These are phyloP conservation scores for Serranus cabrilla DNA, from an alignment of 2,797 vertebrate species.

Conservation along the genomic window DNA sequence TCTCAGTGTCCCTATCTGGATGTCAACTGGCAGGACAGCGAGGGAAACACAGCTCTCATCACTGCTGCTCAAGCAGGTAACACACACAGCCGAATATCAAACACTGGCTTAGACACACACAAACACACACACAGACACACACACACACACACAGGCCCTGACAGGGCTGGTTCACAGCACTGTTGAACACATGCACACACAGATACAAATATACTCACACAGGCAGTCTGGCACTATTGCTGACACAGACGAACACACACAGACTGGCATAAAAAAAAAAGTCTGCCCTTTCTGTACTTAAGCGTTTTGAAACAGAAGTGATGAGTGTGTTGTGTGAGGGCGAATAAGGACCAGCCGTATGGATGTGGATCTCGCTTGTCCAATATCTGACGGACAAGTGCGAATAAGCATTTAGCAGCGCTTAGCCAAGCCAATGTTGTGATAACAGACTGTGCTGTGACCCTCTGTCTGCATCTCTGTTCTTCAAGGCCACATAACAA, in stretches of 20 bases:
- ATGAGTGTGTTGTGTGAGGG: conserved; percentile 21
- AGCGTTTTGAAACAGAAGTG: conserved; percentile 22
- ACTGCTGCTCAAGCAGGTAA: conserved; percentile 97
- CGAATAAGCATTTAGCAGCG: background rate
- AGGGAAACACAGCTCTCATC: conserved; percentile 97
- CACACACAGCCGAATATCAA: conserved; percentile 2
- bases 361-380: background rate
- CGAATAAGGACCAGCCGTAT: background rate
- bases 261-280: background rate
- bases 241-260: conserved; percentile 40
- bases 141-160: background rate
- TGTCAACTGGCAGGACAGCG: conserved; percentile 98
- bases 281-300: conserved; percentile 5
- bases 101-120: background rate
- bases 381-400: conserved; percentile 21
- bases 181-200: conserved; percentile 20
- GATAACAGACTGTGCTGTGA: background rate
- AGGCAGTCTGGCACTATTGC: conserved; percentile 23
- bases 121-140: background rate
- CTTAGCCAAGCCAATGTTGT: background rate
- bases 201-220: conserved; percentile 22
- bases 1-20: conserved; percentile 94
- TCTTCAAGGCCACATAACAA: conserved; percentile 91
- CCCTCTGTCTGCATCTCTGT: background rate
- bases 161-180: conserved; percentile 15